phyloP scores from a whole-genome alignment of 2,888 invertebrate genomes.

The Drosophila stalkeri region DNA sequence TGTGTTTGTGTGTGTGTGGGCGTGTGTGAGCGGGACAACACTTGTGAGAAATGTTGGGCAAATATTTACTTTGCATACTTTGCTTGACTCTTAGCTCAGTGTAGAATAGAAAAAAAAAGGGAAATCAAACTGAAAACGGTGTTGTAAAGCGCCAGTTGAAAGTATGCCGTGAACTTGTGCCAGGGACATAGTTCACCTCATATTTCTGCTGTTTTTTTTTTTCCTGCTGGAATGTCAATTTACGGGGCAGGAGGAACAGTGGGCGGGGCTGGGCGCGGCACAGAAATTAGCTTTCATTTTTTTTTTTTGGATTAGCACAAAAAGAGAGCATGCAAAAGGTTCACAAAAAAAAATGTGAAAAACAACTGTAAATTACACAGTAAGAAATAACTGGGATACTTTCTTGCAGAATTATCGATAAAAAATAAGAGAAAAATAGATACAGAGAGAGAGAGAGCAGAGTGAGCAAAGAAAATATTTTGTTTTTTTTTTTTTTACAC shows the following conservation, averaged over 20 bases:
- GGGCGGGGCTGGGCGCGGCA: not conserved
- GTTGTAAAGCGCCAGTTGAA: slow-evolving; percentile 13
- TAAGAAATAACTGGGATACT: slow-evolving; percentile 19
- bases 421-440: not conserved
- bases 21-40: slow-evolving; percentile 26
- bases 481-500: slow-evolving; percentile 34
- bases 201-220: slow-evolving; percentile 2
- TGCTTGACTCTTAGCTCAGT: slow-evolving; percentile 43
- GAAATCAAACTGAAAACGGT: not conserved
- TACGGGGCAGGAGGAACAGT: not conserved
- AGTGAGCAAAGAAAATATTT: slow-evolving; percentile 18
- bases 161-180: not conserved
- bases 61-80: slow-evolving; percentile 20
- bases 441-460: not conserved
- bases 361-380: slow-evolving; percentile 12
- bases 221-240: slow-evolving; percentile 38
- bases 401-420: slow-evolving; percentile 5
- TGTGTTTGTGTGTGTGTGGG: slow-evolving; percentile 10
- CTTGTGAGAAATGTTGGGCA: slow-evolving; percentile 14
- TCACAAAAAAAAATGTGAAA: slow-evolving; percentile 12
- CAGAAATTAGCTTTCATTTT: slow-evolving; percentile 39
- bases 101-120: not conserved
- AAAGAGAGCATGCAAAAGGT: slow-evolving; percentile 66
- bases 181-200: not conserved
- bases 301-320: slow-evolving; percentile 46